Evolutionary conservation across 64 coral and sea anemone species (phyloP), one percentile per base, ranked within the genome.

Genomic region (Pachyseris speciosa): DNA sequence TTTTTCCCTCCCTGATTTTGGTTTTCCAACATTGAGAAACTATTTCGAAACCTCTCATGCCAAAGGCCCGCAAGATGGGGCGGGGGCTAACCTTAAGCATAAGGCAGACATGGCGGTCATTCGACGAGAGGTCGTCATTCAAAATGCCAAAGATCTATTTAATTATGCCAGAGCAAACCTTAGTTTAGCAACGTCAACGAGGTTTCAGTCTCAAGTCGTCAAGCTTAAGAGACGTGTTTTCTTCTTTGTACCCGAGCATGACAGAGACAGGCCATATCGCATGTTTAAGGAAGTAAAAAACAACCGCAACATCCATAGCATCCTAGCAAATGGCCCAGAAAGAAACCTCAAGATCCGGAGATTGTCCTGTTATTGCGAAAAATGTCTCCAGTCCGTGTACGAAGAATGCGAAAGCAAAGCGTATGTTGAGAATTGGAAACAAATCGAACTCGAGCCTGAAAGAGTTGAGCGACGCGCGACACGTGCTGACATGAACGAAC

Each of bases 1-100:
- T 25, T 33, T 4, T 31, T 78, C 70, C 15, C 1, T 33, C 2
- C 16, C 25, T 7, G 72, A 66, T 13, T 89, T 89, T 28, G 72
- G 72, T 4, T 78, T 52, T 30, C 24, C 15, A 16, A 78, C 87
- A 20, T 43, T 89, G 0, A 17, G 60, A 51, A 89, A 89, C 17
- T 89, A 89, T 27, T 89, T 89, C 33, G 72, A 89, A 78, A 89
- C 57, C 31, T 89, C 55, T 2, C 72, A 89, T 22, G 72, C 87
- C 0, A 66, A 89, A 47, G 87, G 55, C 17, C 72, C 72, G 2
- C 53, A 78, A 19, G 72, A 78, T 13, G 53, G 72, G 22, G 72
- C 87, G 0, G 87, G 87, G 1, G 70, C 72, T 1, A 89, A 89
- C 61, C n/a, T 89, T 1, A 89, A 89, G 37, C 38, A 37, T 11